Evolutionary conservation across 2,113 vertebrate species (phyloP).

Genomic region (Ibidorhyncha struthersii): DNA sequence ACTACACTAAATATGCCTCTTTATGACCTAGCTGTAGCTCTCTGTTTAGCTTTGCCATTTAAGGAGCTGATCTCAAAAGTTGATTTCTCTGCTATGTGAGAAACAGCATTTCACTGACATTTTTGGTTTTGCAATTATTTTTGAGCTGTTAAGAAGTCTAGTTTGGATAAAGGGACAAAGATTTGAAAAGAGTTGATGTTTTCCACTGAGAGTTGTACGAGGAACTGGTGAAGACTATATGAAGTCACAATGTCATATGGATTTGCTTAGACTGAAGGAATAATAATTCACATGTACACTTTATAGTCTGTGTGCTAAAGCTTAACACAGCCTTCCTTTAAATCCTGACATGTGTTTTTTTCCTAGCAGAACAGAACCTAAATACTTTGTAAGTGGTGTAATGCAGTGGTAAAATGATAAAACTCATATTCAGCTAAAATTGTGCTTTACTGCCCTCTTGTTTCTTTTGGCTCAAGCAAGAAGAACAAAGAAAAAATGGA

Average conservation of each 20-base stretch:
- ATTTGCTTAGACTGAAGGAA: constrained; percentile 44
- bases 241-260: constrained; percentile 41
- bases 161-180: background rate
- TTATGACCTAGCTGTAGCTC: background rate
- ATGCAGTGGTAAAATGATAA: constrained; percentile 69
- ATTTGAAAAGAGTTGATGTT: background rate
- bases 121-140: background rate
- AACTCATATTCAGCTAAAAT: constrained; percentile 66
- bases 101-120: background rate
- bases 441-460: constrained; percentile 62
- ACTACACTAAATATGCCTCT: background rate
- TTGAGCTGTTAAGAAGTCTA: background rate
- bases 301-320: constrained; percentile 46
- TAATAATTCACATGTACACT: constrained; percentile 53
- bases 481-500: constrained; percentile 50
- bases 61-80: background rate
- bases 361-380: constrained; percentile 58
- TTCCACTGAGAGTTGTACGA: background rate
- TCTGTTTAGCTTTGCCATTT: background rate
- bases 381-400: constrained; percentile 70
- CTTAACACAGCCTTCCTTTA: constrained; percentile 47
- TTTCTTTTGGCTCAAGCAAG: constrained; percentile 65
- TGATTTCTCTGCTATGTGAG: background rate
- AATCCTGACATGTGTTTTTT: constrained; percentile 57
- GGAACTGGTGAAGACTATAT: background rate